Conservation (phyloP, 2,797 vertebrate genomes). For the Catamblyrhynchus diadema region DNA sequence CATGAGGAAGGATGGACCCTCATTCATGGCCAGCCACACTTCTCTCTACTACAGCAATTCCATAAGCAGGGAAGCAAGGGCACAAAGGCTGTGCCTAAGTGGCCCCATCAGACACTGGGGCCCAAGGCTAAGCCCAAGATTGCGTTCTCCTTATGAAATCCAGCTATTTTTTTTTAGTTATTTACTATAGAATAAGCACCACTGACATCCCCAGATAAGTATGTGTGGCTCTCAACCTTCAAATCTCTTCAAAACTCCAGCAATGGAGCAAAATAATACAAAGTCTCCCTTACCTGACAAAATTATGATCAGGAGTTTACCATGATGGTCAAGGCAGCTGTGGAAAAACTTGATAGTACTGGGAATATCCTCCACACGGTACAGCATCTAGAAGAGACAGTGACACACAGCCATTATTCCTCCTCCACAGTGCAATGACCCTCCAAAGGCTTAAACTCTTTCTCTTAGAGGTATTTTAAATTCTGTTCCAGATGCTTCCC, state of each 20-base stretch:
- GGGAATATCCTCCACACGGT: constrained; percentile 57
- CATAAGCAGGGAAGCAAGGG: background rate
- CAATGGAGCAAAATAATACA: background rate
- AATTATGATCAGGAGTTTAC: constrained; percentile 70
- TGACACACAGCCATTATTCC: background rate
- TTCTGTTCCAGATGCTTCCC: background rate
- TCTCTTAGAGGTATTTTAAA: background rate
- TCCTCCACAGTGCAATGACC: background rate
- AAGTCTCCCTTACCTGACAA: constrained; percentile 40
- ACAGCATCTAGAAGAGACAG: constrained; percentile 51
- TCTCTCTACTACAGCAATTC: background rate
- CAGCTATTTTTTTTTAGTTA: background rate
- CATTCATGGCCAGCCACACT: background rate
- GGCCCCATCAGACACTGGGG: background rate
- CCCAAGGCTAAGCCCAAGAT: background rate
- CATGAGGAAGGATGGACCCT: background rate
- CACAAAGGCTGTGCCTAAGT: background rate
- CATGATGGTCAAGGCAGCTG: constrained; percentile 18
- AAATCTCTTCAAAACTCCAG: background rate
- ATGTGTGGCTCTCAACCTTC: background rate
- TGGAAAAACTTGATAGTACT: constrained; percentile 59
- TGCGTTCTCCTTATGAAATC: background rate
- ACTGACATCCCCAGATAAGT: background rate
- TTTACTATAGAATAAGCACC: background rate
- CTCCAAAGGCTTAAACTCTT: background rate